phyloP scores from a whole-genome alignment of 2,797 vertebrate species.

The Taeniopygia guttata region DNA sequence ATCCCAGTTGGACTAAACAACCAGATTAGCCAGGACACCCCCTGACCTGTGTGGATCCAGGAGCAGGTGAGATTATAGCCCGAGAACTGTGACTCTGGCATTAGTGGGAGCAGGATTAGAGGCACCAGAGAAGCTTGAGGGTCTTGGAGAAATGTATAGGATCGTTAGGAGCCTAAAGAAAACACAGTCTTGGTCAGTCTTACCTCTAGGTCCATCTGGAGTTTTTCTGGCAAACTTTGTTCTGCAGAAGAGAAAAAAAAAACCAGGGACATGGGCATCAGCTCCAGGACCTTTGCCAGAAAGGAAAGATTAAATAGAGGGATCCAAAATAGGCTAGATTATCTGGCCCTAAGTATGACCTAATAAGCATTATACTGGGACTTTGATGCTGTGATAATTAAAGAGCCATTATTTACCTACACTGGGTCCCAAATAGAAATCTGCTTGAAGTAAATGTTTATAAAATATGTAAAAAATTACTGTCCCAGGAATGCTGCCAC shows the following conservation, averaged over 20 bases:
- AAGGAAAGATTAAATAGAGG: conserved; percentile 58
- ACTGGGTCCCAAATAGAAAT: not conserved
- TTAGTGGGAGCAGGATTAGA: not conserved
- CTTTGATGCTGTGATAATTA: conserved; percentile 38
- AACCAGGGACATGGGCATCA: not conserved
- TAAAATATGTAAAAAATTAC: not conserved
- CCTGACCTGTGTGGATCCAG: conserved; percentile 19
- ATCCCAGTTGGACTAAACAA: conserved; percentile 48
- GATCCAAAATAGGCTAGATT: conserved; percentile 69
- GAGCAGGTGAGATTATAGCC: conserved; percentile 20
- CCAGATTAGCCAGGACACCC: conserved; percentile 38
- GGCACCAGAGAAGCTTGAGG: not conserved
- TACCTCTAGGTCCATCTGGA: not conserved
- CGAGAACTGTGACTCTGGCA: not conserved
- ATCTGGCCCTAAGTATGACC: conserved; percentile 53
- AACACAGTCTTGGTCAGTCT: accelerated
- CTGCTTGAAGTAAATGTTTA: not conserved
- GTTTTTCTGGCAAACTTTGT: not conserved
- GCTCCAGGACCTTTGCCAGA: conserved; percentile 49
- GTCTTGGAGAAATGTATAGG: not conserved
- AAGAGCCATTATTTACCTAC: conserved; percentile 38
- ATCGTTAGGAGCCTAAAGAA: not conserved
- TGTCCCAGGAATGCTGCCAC: not conserved
- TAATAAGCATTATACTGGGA: conserved; percentile 50
- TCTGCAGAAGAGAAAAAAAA: not conserved